Base-by-base conservation (phyloP, 2,113 vertebrate species). In the Heterochromis multidens region DNA sequence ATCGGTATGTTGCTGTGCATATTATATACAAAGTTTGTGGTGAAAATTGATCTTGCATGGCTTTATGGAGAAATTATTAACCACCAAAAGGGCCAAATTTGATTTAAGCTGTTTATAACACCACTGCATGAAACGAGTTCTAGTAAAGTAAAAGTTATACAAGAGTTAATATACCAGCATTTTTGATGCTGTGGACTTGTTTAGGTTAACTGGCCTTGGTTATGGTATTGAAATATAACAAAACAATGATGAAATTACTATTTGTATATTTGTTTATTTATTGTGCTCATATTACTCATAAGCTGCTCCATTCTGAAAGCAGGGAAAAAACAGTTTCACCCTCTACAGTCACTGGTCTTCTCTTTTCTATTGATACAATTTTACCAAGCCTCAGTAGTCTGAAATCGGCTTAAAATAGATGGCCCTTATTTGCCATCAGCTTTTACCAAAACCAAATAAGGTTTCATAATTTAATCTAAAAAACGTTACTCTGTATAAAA, bases 21-120 rank as follows among this genome's bases (percentile, higher is more conserved):
- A 27, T 70, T 43, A 27, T 37, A 70, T 27, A 67, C n/a, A 27
- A 46, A 46, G 65, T 49, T 29, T 49, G 23, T 16, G 11, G 17
- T 70, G 35, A 19, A 70, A 29, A 49, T 5, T 49, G 40, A 19
- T 29, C 40, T 46, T 70, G 23, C 23, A 46, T 70, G 40, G 40
- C 37, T 70, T 70, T 49, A 70, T 1, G 0, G 65, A 19, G 37
- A 70, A 70, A 70, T 49, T 49, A 49, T 27, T 27, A 49, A 46
- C 16, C 40, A 70, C 0, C 0, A 46, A 70, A 70, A 3, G 27
- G 40, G 37, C 35, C 46, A 29, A 0, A 70, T 43, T 70, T 70
- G 6, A 49, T 27, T 40, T 11, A 29, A 19, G 23, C 65, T 49
- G 65, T 70, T 46, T 12, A 27, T 7, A 70, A 14, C 40, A 52